Evolutionary conservation across 2,113 vertebrate species (phyloP).

Genomic region (Pholis gunnellus): DNA sequence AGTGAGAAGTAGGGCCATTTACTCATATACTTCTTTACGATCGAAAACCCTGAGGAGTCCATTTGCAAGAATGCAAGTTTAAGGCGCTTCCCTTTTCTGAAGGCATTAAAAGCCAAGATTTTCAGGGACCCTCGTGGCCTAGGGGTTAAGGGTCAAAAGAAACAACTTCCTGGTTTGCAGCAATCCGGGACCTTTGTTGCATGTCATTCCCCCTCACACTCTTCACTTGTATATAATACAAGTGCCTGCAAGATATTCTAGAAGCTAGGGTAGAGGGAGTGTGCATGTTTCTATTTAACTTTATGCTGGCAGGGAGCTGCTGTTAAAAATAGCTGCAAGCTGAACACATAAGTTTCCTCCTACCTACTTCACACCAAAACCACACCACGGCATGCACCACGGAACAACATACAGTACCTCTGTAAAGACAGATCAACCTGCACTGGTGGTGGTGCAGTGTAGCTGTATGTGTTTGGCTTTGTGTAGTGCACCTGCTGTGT

Average conservation of each 20-base stretch:
- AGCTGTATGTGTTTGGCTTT: conserved; percentile 55
- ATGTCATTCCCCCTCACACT: too few species aligned
- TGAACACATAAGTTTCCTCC: conserved; percentile 66
- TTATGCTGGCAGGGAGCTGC: conserved; percentile 57
- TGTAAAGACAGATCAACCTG: conserved; percentile 53
- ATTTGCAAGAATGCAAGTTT: too few species aligned
- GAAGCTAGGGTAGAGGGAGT: conserved; percentile 31
- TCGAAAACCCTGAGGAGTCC: too few species aligned
- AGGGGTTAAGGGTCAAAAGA: too few species aligned
- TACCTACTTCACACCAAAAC: conserved; percentile 61
- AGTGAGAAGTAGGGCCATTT: too few species aligned
- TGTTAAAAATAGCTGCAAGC: conserved; percentile 78
- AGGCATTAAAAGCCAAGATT: too few species aligned
- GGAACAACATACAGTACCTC: conserved; percentile 42
- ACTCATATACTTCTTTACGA: too few species aligned
- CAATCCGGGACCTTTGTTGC: too few species aligned
- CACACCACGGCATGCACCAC: conserved; percentile 28
- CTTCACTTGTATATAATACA: background rate
- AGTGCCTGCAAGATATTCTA: conserved; percentile 10
- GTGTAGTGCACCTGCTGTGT: conserved; percentile 59
- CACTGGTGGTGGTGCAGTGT: conserved; percentile 37
- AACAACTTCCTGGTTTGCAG: too few species aligned
- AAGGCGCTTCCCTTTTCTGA: too few species aligned
- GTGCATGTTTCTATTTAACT: conserved; percentile 54
- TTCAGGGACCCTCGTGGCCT: too few species aligned